Conservation (phyloP, 2,888 invertebrate species). For the Cantharis rustica region DNA sequence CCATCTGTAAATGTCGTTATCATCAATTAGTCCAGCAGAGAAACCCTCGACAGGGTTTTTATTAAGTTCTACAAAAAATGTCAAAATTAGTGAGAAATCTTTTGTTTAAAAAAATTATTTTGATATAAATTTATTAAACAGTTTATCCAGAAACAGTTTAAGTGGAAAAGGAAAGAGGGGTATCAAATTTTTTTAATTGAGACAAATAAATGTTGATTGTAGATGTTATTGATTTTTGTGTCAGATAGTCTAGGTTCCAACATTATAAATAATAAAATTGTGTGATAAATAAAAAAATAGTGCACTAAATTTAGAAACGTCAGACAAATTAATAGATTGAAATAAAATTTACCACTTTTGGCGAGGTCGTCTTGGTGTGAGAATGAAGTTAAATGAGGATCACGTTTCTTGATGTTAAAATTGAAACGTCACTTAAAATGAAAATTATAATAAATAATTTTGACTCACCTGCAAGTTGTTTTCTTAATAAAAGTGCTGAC, state of each 20-base stretch:
- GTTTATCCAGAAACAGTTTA: background rate
- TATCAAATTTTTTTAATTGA: conserved; percentile 2
- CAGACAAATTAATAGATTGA: conserved; percentile 7
- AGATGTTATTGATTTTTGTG: conserved; percentile 21
- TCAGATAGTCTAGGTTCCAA: conserved; percentile 11
- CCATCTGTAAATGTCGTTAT: conserved; percentile 99
- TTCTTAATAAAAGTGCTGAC: conserved; percentile 92
- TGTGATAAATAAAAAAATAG: background rate
- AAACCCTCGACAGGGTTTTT: conserved; percentile 99
- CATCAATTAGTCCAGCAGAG: conserved; percentile 99
- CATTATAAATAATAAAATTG: conserved; percentile 2
- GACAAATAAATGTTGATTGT: conserved; percentile 8
- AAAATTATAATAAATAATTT: background rate
- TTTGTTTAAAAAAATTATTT: background rate
- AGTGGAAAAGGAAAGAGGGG: background rate
- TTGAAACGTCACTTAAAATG: background rate
- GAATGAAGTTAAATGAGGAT: conserved; percentile 18
- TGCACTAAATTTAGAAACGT: conserved; percentile 19
- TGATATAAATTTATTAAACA: background rate
- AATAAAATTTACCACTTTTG: conserved; percentile 23
- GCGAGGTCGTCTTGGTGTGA: conserved; percentile 20
- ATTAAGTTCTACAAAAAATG: conserved; percentile 82
- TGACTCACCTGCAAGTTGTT: conserved; percentile 91
- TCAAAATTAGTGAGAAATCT: background rate
- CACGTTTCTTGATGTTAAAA: conserved; percentile 20